Evolutionary conservation across 2,797 vertebrate species (phyloP).

Genomic region (Oryzias sinensis): DNA sequence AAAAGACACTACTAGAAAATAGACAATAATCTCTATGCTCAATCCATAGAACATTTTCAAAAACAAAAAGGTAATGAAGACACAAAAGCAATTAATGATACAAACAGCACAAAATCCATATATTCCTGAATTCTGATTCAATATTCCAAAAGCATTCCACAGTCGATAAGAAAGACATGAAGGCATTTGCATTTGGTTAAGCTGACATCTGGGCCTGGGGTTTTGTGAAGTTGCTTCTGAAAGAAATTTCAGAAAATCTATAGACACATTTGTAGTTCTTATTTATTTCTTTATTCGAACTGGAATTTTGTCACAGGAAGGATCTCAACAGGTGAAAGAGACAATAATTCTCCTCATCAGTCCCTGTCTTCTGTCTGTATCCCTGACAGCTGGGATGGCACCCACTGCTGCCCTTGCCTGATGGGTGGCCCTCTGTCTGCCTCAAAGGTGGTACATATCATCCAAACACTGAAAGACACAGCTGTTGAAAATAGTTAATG

Average conservation of each 20-base stretch:
- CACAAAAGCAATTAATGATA: slow-evolving; percentile 52
- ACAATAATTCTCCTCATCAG: slow-evolving; percentile 77
- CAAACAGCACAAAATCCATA: slow-evolving; percentile 51
- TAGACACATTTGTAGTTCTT: slow-evolving; percentile 46
- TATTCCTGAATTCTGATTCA: slow-evolving; percentile 49
- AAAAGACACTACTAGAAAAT: slow-evolving; percentile 54
- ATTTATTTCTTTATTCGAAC: slow-evolving; percentile 12
- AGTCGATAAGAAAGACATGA: slow-evolving; percentile 59
- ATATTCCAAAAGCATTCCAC: slow-evolving; percentile 48
- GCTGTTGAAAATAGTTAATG: slow-evolving; percentile 38
- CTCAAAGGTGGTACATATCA: slow-evolving; percentile 57
- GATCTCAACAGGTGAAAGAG: slow-evolving; percentile 72
- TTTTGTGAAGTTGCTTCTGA: slow-evolving; percentile 48
- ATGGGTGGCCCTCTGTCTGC: slow-evolving; percentile 62
- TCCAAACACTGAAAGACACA: slow-evolving; percentile 36
- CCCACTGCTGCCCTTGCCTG: slow-evolving; percentile 67
- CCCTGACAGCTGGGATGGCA: slow-evolving; percentile 78
- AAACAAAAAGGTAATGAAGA: slow-evolving; percentile 36
- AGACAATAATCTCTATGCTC: slow-evolving; percentile 65
- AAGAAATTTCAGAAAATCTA: slow-evolving; percentile 51
- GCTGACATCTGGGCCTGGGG: slow-evolving; percentile 56
- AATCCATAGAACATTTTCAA: slow-evolving; percentile 73
- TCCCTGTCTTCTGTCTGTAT: slow-evolving; percentile 70
- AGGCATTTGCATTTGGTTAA: slow-evolving; percentile 37
- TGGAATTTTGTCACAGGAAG: slow-evolving; percentile 70